A percentile compares a stretch with the other conserved stretches of the same genome.
These are phyloP conservation scores for Bombus picipes DNA, from an alignment of 1,140 invertebrate genomes.

Conservation along the genomic window DNA sequence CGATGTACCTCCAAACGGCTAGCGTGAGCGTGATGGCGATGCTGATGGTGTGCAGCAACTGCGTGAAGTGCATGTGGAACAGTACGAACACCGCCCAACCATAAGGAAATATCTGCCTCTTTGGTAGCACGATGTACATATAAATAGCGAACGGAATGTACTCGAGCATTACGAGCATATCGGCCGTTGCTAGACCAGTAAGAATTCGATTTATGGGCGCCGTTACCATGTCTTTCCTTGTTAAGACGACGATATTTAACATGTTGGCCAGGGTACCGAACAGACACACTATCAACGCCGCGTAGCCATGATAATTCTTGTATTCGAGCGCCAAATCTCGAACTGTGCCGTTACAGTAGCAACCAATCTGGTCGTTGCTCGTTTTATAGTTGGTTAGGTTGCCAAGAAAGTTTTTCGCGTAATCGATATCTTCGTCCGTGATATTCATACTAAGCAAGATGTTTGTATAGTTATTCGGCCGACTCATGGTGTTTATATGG, in stretches of 20 bases:
- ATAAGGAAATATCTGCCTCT: constrained; percentile 85
- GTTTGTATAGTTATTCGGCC: constrained; percentile 38
- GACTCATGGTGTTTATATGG: constrained; percentile 44
- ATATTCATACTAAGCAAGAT: constrained; percentile 68
- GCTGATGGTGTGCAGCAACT: constrained; percentile 92
- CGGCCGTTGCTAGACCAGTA: constrained; percentile 90
- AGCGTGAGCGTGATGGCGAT: constrained; percentile 92
- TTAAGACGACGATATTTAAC: constrained; percentile 94
- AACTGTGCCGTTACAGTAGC: constrained; percentile 65
- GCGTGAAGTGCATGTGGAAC: constrained; percentile 91
- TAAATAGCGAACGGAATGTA: constrained; percentile 93
- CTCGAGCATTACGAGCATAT: constrained; percentile 93
- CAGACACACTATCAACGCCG: constrained; percentile 89
- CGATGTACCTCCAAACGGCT: constrained; percentile 90
- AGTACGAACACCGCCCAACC: constrained; percentile 88
- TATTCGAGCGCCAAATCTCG: constrained; percentile 64
- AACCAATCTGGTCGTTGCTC: neutral
- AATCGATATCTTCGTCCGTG: constrained; percentile 74
- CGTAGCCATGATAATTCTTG: constrained; percentile 85
- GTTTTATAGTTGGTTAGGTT: neutral
- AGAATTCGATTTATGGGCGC: constrained; percentile 93
- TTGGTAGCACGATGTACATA: constrained; percentile 86
- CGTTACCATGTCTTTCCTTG: constrained; percentile 90
- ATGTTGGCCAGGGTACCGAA: constrained; percentile 95
- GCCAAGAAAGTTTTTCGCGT: constrained; percentile 62